Base-by-base conservation (phyloP, 1,140 invertebrate genomes). In the Fopius arisanus region DNA sequence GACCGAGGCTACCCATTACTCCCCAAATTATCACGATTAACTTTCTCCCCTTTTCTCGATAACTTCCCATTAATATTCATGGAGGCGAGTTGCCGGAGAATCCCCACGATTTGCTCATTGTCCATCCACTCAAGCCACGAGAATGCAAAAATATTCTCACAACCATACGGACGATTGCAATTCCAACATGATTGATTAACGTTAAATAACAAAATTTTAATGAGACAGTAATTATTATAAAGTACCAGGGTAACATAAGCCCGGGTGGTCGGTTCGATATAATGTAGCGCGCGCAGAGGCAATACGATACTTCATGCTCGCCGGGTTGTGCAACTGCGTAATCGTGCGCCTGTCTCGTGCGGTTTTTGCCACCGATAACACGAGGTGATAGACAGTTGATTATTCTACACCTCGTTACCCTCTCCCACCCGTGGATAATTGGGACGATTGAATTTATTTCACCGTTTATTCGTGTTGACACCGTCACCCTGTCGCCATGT, bases 161-260 rank as follows among this genome's bases (percentile, higher is more conserved):
- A 28, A 62, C 21, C 23, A 62, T 28, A n/a, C 28, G 19, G 21
- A 62, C 26, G 26, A 62, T n/a, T 65, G n/a, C n/a, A 65, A 31
- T 65, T 2, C 62, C n/a, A 14, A 48, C 43, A 16, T 48, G 28
- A 83, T 86, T 84, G 84, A 86, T 86, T 86, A 85, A 84, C 82
- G 79, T 85, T 86, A 85, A 86, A 86, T 85, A 85, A 86, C 84
- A 86, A 86, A 48, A 85, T 85, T 84, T 86, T 86, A 86, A 86
- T 86, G 84, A 86, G 84, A 81, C 82, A 79, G 83, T 86, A 86
- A 86, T 86, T 86, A 86, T 86, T 86, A 86, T 86, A 86, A 86
- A 84, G 85, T 86, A 86, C 78, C 83, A 85, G 85, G 85, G 66
- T 65, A 86, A 74, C 81, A 86, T 82, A 77, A 85, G 76, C 75